Evolutionary conservation across 2,888 invertebrate species (phyloP).

Genomic region (Eledone cirrhosa): DNA sequence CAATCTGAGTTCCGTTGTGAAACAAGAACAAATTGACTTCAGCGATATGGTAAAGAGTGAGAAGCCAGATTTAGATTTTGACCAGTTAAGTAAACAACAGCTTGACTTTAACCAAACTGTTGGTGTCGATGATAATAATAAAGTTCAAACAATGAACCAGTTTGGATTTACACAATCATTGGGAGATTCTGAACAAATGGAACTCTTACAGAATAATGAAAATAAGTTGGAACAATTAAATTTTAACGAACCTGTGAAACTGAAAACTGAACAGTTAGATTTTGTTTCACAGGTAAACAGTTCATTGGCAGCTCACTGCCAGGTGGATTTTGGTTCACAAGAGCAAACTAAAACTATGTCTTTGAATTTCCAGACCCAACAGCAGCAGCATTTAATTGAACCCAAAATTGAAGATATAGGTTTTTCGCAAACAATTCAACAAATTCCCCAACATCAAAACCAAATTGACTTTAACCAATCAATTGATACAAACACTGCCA

Average conservation of each 20-base stretch:
- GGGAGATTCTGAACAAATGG: too few species aligned
- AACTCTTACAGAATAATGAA: not conserved
- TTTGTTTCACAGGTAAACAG: constrained; percentile 16
- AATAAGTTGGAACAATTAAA: not conserved
- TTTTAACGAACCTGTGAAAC: not conserved
- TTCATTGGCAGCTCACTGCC: not conserved
- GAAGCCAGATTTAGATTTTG: not conserved
- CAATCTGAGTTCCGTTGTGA: not conserved
- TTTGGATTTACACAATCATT: too few species aligned
- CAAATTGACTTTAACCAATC: constrained; percentile 11
- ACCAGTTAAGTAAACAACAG: too few species aligned
- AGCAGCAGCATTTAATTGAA: constrained; percentile 1
- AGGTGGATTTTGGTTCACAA: not conserved
- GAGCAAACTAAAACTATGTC: not conserved
- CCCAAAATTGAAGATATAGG: not conserved
- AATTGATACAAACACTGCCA: not conserved
- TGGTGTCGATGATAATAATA: too few species aligned
- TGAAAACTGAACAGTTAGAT: constrained; percentile 1
- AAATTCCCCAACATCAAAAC: not conserved
- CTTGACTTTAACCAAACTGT: too few species aligned
- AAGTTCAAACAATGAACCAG: too few species aligned
- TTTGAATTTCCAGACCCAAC: constrained; percentile 5
- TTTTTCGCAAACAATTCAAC: not conserved
- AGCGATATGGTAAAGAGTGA: not conserved
- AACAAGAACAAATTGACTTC: constrained; percentile 15